These are phyloP conservation scores for Xenopus laevis DNA, from an alignment of 2,113 vertebrate genomes.

Conservation along the genomic window DNA sequence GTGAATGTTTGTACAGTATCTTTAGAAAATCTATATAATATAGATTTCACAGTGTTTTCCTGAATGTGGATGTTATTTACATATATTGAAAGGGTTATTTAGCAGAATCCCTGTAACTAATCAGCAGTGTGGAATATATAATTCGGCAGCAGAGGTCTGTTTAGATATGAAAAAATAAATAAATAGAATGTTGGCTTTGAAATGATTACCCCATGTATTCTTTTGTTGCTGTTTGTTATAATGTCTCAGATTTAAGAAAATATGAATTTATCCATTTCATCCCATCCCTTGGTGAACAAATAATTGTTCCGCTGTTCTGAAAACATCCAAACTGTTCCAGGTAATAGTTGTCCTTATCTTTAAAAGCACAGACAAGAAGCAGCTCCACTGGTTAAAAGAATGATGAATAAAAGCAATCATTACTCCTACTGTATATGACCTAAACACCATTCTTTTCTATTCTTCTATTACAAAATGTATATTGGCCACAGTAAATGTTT, in stretches of 20 bases:
- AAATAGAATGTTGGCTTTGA: constrained; percentile 17
- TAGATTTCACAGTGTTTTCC: constrained; percentile 23
- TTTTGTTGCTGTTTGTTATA: constrained; percentile 28
- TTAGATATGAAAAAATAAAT: constrained; percentile 47
- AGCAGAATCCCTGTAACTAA: constrained; percentile 26
- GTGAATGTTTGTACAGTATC: constrained; percentile 7
- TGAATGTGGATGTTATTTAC: constrained; percentile 25
- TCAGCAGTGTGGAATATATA: constrained; percentile 14
- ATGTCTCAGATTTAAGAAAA: constrained; percentile 45
- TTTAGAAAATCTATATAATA: constrained; percentile 28
- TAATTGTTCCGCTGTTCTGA: constrained; percentile 57
- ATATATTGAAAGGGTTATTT: neutral
- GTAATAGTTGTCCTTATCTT: constrained; percentile 54
- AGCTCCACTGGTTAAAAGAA: constrained; percentile 48
- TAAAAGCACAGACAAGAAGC: constrained; percentile 46
- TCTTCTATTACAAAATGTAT: too few relatives aligned
- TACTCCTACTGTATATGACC: constrained; percentile 11
- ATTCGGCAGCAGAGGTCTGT: constrained; percentile 8
- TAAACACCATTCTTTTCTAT: neutral
- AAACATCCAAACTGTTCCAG: constrained; percentile 48
- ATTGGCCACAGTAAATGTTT: too few relatives aligned
- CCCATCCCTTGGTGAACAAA: constrained; percentile 46
- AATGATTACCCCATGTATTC: constrained; percentile 41
- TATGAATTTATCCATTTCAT: constrained; percentile 49
- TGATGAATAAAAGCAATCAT: constrained; percentile 36